phyloP scores from a whole-genome alignment of 2,113 vertebrate species.

The Microtus montanus region DNA sequence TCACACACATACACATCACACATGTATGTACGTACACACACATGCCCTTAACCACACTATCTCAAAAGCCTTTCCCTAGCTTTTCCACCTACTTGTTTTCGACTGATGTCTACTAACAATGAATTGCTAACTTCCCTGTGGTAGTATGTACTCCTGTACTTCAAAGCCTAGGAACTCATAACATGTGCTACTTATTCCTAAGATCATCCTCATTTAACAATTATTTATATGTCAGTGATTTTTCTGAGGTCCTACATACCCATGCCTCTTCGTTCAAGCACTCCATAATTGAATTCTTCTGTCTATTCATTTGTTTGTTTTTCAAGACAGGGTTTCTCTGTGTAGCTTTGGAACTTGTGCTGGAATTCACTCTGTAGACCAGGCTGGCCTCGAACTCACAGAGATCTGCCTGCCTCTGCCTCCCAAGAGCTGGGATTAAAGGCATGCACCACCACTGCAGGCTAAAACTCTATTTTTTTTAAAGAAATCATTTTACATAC shows the following conservation, averaged over 20 bases:
- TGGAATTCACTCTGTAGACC: too few relatives aligned
- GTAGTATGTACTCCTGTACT: background rate
- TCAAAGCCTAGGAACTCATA: background rate
- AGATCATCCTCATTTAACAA: background rate
- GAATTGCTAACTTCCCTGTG: background rate
- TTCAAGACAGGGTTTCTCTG: too few relatives aligned
- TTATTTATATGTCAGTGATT: background rate
- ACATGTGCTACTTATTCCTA: background rate
- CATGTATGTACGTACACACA: too few relatives aligned
- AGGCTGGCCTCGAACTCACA: too few relatives aligned
- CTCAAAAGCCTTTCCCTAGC: background rate
- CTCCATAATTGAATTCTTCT: background rate
- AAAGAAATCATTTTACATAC: too few relatives aligned
- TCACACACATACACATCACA: background rate
- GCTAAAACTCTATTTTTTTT: too few relatives aligned
- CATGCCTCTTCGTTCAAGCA: background rate
- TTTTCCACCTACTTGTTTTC: background rate
- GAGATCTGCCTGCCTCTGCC: too few relatives aligned
- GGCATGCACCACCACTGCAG: too few relatives aligned
- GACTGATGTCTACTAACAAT: background rate
- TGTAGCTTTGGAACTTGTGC: too few relatives aligned
- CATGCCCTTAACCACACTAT: too few relatives aligned
- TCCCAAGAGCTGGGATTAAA: too few relatives aligned
- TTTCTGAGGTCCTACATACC: background rate
- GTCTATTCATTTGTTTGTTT: too few relatives aligned